phyloP scores from a whole-genome alignment of 2,797 vertebrate species.

The Etheostoma perlongum region DNA sequence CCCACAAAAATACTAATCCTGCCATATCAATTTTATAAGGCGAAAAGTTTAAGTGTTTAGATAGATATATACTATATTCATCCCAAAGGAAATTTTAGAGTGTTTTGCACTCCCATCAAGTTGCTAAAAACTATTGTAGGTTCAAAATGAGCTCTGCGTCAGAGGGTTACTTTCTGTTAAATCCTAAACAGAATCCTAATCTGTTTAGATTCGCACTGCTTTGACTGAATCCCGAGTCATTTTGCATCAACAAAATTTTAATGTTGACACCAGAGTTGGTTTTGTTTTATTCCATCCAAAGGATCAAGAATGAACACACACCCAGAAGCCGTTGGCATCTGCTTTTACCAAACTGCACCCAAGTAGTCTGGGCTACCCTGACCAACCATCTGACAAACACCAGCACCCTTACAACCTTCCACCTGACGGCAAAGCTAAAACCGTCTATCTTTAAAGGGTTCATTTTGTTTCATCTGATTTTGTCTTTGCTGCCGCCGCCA shows the following conservation, averaged over 20 bases:
- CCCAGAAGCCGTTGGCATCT: conserved; percentile 14
- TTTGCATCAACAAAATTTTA: background rate
- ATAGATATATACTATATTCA: too few relatives aligned
- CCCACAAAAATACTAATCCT: background rate
- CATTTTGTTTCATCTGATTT: conserved; percentile 11
- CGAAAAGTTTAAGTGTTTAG: background rate
- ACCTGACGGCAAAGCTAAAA: background rate
- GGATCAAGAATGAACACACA: conserved; percentile 1
- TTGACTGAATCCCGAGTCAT: background rate
- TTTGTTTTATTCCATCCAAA: conserved; percentile 20
- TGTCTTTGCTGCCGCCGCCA: background rate
- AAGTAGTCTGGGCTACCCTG: background rate
- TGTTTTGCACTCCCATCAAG: background rate
- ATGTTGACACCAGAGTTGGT: conserved; percentile 2
- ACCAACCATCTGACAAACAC: conserved; percentile 10
- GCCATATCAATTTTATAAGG: background rate
- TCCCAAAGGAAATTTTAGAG: too few relatives aligned
- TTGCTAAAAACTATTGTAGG: conserved; percentile 11
- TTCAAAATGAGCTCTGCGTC: conserved; percentile 1
- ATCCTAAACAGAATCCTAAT: conserved; percentile 9
- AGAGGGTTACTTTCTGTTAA: background rate
- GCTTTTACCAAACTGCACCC: conserved; percentile 1
- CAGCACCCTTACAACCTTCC: background rate
- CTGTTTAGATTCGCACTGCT: background rate
- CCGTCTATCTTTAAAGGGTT: background rate